These are phyloP conservation scores for Arnoldichthys spilopterus DNA, from an alignment of 2,797 vertebrate genomes.

Conservation along the genomic window DNA sequence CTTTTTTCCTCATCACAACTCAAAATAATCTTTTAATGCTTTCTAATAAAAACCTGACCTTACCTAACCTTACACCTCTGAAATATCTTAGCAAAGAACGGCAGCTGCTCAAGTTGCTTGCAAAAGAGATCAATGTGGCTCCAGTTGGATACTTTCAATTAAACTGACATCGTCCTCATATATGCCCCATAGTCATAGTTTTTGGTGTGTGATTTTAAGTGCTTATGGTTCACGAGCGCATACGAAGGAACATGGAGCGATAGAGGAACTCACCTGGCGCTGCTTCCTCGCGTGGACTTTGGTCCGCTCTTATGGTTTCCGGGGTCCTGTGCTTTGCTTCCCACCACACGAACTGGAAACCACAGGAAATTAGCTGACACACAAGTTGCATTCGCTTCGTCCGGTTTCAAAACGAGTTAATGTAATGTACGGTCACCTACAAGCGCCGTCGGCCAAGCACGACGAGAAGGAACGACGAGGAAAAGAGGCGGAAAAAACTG, in stretches of 20 bases:
- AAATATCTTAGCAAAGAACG: not conserved
- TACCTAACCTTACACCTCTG: not conserved
- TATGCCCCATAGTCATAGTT: not conserved
- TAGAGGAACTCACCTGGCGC: slow-evolving; percentile 69
- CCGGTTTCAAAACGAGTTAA: slow-evolving; percentile 44
- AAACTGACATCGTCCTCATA: not conserved
- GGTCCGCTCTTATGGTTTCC: slow-evolving; percentile 49
- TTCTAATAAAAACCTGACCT: slow-evolving; percentile 25
- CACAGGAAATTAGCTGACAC: slow-evolving; percentile 62
- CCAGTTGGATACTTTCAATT: not conserved
- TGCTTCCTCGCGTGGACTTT: slow-evolving; percentile 59
- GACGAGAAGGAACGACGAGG: not conserved
- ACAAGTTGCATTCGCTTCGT: slow-evolving; percentile 62
- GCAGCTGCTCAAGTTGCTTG: not conserved
- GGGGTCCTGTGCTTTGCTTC: slow-evolving; percentile 67
- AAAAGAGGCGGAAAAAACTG: not conserved
- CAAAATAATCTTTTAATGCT: slow-evolving; percentile 21
- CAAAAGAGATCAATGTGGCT: not conserved
- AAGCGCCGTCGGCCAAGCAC: not conserved
- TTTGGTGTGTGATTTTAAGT: no score
- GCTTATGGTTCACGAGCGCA: not conserved
- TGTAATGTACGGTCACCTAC: slow-evolving; percentile 16
- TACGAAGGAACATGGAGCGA: slow-evolving; percentile 24
- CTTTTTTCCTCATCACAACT: slow-evolving; percentile 38
- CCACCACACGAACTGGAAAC: slow-evolving; percentile 57